Percentiles rank a stretch among this genome's conserved stretches.
These are phyloP conservation scores for Taeniopygia guttata DNA, from an alignment of 2,797 vertebrate genomes.

Conservation along the genomic window DNA sequence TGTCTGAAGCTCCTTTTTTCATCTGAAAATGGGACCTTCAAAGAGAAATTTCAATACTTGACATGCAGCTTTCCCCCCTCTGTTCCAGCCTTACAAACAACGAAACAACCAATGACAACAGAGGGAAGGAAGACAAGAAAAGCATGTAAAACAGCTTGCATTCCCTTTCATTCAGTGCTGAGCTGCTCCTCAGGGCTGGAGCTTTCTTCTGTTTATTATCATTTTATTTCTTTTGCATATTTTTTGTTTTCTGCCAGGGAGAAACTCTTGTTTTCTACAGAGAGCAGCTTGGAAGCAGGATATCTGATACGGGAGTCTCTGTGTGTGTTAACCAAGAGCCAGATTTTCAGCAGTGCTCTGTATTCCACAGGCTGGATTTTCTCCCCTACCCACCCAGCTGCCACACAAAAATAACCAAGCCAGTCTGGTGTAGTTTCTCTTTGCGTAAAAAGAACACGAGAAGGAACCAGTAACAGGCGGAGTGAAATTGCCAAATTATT, in stretches of 20 bases:
- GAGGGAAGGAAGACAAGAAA: slow-evolving; percentile 8
- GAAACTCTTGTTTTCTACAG: background rate
- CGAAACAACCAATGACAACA: background rate
- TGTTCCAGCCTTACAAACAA: slow-evolving; percentile 25
- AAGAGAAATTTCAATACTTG: slow-evolving; percentile 29
- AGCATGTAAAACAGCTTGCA: slow-evolving; percentile 22
- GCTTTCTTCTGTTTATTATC: background rate
- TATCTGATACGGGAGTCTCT: background rate
- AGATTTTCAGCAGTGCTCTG: background rate
- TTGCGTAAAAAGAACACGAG: background rate
- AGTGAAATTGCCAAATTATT: slow-evolving; percentile 51
- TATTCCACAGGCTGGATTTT: background rate
- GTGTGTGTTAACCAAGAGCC: background rate
- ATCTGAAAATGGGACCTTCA: slow-evolving; percentile 47
- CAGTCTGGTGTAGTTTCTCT: background rate
- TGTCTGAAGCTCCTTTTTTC: slow-evolving; percentile 32
- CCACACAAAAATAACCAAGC: background rate
- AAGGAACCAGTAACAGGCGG: background rate
- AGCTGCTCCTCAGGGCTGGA: background rate
- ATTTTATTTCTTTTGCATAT: slow-evolving; percentile 6
- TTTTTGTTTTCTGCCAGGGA: background rate
- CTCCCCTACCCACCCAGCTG: background rate
- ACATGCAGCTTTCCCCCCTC: background rate
- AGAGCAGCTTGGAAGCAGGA: background rate
- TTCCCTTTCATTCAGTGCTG: background rate